These are phyloP conservation scores for Lichenostomus cassidix DNA, from an alignment of 2,113 vertebrate genomes.

Conservation along the genomic window DNA sequence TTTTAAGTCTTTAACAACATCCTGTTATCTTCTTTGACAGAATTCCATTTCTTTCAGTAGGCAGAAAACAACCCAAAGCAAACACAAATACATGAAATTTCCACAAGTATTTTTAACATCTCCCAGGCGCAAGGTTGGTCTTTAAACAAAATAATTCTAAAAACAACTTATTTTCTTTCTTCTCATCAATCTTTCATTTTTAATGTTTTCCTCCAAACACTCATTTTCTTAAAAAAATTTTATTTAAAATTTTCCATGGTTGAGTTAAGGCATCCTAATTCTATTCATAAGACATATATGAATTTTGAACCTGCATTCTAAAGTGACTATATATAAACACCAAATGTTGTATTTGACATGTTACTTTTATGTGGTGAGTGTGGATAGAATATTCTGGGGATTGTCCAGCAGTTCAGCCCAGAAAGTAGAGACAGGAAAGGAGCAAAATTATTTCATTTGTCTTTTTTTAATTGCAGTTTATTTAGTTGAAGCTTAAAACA, in stretches of 20 bases:
- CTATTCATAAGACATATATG: neutral
- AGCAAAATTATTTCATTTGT: neutral
- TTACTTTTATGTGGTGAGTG: neutral
- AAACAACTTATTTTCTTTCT: neutral
- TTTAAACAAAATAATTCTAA: neutral
- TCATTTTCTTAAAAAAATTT: neutral
- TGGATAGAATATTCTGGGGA: neutral
- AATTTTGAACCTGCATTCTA: neutral
- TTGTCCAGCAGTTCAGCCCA: neutral
- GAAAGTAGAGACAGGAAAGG: neutral
- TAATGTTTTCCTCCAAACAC: neutral
- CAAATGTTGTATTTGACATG: accelerated
- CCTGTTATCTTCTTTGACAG: neutral
- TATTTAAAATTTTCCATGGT: neutral
- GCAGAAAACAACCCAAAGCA: neutral
- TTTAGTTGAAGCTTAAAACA: neutral
- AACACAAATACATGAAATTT: neutral
- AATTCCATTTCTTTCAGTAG: neutral
- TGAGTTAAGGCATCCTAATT: neutral
- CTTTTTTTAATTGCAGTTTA: neutral
- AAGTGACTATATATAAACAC: neutral
- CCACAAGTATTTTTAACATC: neutral
- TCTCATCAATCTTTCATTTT: neutral
- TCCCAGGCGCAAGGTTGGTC: neutral
- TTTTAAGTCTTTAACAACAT: neutral